Conservation (phyloP, 92 coral and sea anemone genomes). For the Palythoa grandis region DNA sequence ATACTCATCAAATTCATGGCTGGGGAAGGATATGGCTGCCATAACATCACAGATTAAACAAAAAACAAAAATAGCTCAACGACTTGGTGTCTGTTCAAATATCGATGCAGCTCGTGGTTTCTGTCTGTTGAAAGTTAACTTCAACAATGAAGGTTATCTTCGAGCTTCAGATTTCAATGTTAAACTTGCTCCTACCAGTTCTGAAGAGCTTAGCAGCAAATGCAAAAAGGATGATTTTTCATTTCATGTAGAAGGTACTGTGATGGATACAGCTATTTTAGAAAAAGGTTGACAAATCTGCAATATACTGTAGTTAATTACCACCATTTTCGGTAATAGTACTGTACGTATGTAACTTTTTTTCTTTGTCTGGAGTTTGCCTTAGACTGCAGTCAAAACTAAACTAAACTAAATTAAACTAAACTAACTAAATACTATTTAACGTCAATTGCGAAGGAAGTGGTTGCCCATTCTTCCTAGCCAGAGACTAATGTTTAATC, state of each 20-base stretch:
- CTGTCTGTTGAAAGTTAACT: conserved; percentile 56
- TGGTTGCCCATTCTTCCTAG: too few species aligned
- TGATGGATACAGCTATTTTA: neutral
- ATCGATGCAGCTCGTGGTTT: conserved; percentile 65
- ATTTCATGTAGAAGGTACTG: conserved; percentile 76
- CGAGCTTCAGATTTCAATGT: conserved; percentile 59
- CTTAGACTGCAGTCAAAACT: too few species aligned
- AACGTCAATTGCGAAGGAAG: too few species aligned
- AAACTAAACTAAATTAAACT: too few species aligned
- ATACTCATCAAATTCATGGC: conserved; percentile 62
- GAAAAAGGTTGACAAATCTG: neutral
- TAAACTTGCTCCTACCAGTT: conserved; percentile 59
- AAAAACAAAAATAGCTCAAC: conserved; percentile 50
- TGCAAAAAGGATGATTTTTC: conserved; percentile 5
- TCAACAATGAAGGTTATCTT: conserved; percentile 67
- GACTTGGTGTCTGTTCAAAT: conserved; percentile 56
- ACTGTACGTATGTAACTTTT: too few species aligned
- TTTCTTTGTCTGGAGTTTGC: too few species aligned
- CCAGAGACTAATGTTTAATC: too few species aligned
- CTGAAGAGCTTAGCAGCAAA: conserved; percentile 1
- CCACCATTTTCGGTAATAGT: too few species aligned
- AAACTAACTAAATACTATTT: too few species aligned
- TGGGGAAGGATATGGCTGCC: conserved; percentile 65
- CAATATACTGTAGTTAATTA: too few species aligned
- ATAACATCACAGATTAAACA: conserved; percentile 60